Base-by-base conservation (phyloP, 2,888 invertebrate species). In the Habroteleia sp. region DNA sequence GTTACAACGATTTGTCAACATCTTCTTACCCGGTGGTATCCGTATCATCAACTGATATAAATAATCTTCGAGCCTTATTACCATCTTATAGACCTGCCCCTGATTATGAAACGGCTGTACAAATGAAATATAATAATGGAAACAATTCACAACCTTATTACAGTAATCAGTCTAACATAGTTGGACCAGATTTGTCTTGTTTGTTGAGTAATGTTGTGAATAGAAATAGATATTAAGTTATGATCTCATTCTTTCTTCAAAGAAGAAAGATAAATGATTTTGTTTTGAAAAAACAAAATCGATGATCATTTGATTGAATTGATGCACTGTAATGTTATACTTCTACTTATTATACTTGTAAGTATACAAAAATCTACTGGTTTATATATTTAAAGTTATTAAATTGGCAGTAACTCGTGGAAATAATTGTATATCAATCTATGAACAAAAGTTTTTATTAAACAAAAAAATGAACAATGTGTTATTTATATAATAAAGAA, bases 31-130 rank as follows among this genome's bases (percentile, higher is more conserved):
- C 87, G 0, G 85, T 87, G 0, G 84, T 86, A 17, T 88, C 88
- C 0, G 87, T 85, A 4, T 88, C 88, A 0, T 83, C 86, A 3
- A 85, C 87, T 1, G 91, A 91, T 65, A 87, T 90, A 20, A 91
- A 92, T 75, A 91, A 90, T 82, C 89, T 90, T 79, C 93, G 95
- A 82, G 93, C 94, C 8, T 90, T 96, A 76, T 88, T 96, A n/a
- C 96, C 96, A 0, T 93, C 94, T 0, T 96, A 96, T 87, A 92
- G 97, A 1, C 95, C 95, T 0, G 96, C 97, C 0, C 98, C 98
- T 0, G 97, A 97, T 89, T 98, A 98, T 88, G 97, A 97, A 85
- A 96, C 96, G 0, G 97, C 97, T 7, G 91, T 98, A 72, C 95
- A 95, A 85, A 94, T 95, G 82, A 96, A 96, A 86, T 94, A 95